These are phyloP conservation scores for Caradrina kadenii DNA, from an alignment of 2,888 invertebrate species.

Conservation along the genomic window DNA sequence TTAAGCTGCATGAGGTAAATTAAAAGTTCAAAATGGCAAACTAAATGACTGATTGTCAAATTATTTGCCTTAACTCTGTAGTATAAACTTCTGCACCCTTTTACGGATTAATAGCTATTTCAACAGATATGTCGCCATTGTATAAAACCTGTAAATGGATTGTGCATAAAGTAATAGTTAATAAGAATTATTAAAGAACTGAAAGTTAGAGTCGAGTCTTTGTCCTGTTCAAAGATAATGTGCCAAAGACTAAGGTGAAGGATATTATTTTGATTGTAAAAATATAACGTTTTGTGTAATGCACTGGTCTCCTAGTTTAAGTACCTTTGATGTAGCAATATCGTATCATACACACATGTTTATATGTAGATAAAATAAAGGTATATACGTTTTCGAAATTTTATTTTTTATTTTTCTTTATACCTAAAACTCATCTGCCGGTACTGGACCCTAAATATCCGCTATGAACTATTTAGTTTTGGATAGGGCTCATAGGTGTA, in stretches of 20 bases:
- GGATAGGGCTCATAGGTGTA: background rate
- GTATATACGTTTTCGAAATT: constrained; percentile 84
- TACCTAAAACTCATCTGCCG: background rate
- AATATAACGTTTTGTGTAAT: constrained; percentile 78
- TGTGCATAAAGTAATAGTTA: constrained; percentile 75
- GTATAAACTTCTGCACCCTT: background rate
- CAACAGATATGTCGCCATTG: constrained; percentile 50
- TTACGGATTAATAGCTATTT: background rate
- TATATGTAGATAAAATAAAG: constrained; percentile 89
- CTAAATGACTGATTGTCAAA: background rate
- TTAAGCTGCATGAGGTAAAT: background rate
- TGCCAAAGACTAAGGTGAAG: constrained; percentile 89
- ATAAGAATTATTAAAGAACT: constrained; percentile 82
- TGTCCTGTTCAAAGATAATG: constrained; percentile 89
- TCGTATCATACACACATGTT: constrained; percentile 85
- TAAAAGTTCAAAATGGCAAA: background rate
- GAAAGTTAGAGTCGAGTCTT: constrained; percentile 86
- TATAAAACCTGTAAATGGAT: constrained; percentile 58
- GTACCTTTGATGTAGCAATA: constrained; percentile 86
- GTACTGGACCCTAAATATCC: too few species aligned
- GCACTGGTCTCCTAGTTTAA: constrained; percentile 87
- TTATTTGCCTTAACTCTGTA: background rate
- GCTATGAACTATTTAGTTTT: too few species aligned
- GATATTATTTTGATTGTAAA: constrained; percentile 77
- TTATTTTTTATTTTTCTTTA: constrained; percentile 45